Evolutionary conservation across 2,797 vertebrate genomes (phyloP).

Genomic region (Champsocephalus gunnari): DNA sequence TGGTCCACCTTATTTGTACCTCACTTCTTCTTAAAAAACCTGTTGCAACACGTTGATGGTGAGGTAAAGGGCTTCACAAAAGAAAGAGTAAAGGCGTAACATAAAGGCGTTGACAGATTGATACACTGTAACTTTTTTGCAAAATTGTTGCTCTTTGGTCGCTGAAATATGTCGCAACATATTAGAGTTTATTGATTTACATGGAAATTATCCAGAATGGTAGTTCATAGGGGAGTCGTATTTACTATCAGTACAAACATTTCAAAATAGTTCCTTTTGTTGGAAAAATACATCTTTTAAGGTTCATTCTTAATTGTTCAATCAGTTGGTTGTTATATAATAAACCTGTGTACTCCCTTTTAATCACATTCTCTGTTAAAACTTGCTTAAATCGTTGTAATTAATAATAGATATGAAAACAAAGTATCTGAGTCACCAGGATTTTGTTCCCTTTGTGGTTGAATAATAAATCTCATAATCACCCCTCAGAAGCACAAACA

Average conservation of each 20-base stretch:
- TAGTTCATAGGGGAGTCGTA: neutral
- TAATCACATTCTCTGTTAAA: constrained; percentile 20
- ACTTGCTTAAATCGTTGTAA: constrained; percentile 28
- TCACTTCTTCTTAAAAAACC: constrained; percentile 60
- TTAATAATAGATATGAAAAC: constrained; percentile 18
- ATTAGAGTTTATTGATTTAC: constrained; percentile 5
- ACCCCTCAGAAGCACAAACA: constrained; percentile 17
- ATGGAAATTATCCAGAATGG: constrained; percentile 6
- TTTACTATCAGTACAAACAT: neutral
- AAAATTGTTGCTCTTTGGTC: constrained; percentile 14
- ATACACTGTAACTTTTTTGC: constrained; percentile 17
- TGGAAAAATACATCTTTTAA: neutral
- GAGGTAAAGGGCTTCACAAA: constrained; percentile 42
- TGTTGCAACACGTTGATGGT: constrained; percentile 68
- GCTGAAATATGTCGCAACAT: constrained; percentile 3
- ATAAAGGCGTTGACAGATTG: constrained; percentile 38
- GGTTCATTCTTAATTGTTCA: neutral
- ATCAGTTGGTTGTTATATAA: constrained; percentile 1
- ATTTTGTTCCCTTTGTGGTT: constrained; percentile 26
- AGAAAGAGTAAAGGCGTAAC: constrained; percentile 32
- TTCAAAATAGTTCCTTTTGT: neutral
- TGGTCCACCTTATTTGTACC: constrained; percentile 67
- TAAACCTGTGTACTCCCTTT: neutral
- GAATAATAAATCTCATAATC: constrained; percentile 45
- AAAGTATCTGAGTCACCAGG: constrained; percentile 7